Evolutionary conservation across 2,797 vertebrate genomes (phyloP).

Genomic region (Eospalax fontanierii): DNA sequence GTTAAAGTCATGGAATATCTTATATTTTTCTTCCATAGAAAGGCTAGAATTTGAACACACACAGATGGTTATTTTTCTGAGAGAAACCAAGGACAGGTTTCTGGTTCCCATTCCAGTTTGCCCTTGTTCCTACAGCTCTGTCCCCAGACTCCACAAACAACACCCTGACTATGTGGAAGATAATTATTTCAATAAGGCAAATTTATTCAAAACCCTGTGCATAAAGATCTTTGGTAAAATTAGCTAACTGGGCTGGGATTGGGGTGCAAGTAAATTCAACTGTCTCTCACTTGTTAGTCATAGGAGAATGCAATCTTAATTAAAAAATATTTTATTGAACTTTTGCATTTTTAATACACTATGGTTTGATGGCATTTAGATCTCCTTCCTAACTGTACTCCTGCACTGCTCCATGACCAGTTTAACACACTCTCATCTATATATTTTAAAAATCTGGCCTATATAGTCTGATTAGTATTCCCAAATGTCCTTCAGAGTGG

Average conservation of each 20-base stretch:
- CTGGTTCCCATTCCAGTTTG: slow-evolving; percentile 49
- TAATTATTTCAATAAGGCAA: slow-evolving; percentile 72
- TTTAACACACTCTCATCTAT: too few species aligned
- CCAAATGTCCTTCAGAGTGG: too few species aligned
- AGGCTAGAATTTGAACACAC: neutral
- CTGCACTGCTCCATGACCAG: too few species aligned
- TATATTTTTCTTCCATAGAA: slow-evolving; percentile 14
- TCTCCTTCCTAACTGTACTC: too few species aligned
- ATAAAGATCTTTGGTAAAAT: slow-evolving; percentile 67
- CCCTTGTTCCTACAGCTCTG: slow-evolving; percentile 30
- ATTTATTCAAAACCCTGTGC: slow-evolving; percentile 67
- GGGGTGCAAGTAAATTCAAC: slow-evolving; percentile 32
- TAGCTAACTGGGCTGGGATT: slow-evolving; percentile 48
- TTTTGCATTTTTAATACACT: too few species aligned
- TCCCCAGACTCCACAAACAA: slow-evolving; percentile 32
- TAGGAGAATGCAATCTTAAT: slow-evolving; percentile 31
- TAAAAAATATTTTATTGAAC: neutral
- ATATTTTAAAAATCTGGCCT: too few species aligned
- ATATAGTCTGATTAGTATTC: too few species aligned
- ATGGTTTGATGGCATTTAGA: too few species aligned
- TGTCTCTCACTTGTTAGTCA: slow-evolving; percentile 48
- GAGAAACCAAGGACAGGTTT: neutral
- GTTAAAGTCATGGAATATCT: neutral
- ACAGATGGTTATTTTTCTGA: slow-evolving; percentile 12
- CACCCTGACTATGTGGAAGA: neutral